A percentile compares a stretch with the other conserved stretches of the same genome.
Evolutionary conservation across 2,888 invertebrate genomes (phyloP).

Genomic region (Drosophila pegasa): DNA sequence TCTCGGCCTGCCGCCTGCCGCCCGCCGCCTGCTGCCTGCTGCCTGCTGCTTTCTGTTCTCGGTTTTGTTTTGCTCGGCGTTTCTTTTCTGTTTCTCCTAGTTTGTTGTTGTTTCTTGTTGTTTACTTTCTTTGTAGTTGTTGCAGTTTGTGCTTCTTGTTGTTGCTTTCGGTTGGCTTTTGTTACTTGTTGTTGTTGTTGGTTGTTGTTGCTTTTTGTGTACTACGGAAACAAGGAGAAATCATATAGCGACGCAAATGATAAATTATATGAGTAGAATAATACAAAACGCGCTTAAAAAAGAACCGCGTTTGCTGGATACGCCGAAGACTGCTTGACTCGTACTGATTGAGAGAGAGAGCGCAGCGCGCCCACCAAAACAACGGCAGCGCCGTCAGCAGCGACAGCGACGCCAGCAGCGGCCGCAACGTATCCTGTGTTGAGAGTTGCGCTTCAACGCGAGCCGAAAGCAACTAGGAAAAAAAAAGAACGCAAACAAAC

Average conservation of each 20-base stretch:
- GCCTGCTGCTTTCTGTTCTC: not conserved
- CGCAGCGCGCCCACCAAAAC: constrained; percentile 44
- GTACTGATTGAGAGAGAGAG: constrained; percentile 81
- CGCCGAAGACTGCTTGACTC: constrained; percentile 85
- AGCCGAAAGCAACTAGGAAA: not conserved
- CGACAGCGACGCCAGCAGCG: constrained; percentile 28
- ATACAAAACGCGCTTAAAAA: constrained; percentile 85
- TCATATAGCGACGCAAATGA: constrained; percentile 85
- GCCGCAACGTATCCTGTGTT: constrained; percentile 79
- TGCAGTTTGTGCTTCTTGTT: not conserved
- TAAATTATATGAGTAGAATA: constrained; percentile 85
- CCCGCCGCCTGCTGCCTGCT: too few species aligned
- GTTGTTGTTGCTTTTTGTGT: constrained; percentile 55
- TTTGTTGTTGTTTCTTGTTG: constrained; percentile 11
- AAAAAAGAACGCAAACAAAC: constrained; percentile 14
- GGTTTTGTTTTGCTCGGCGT: constrained; percentile 14
- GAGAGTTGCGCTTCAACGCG: constrained; percentile 61
- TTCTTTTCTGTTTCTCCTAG: constrained; percentile 12
- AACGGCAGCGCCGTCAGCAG: constrained; percentile 16
- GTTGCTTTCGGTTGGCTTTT: constrained; percentile 6
- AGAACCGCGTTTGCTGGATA: constrained; percentile 85
- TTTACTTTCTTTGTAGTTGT: not conserved
- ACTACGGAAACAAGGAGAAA: constrained; percentile 85
- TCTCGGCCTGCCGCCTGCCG: too few species aligned
- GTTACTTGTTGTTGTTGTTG: constrained; percentile 11